Conservation (phyloP, 2,888 invertebrate species). For the Parascotia fuliginaria region DNA sequence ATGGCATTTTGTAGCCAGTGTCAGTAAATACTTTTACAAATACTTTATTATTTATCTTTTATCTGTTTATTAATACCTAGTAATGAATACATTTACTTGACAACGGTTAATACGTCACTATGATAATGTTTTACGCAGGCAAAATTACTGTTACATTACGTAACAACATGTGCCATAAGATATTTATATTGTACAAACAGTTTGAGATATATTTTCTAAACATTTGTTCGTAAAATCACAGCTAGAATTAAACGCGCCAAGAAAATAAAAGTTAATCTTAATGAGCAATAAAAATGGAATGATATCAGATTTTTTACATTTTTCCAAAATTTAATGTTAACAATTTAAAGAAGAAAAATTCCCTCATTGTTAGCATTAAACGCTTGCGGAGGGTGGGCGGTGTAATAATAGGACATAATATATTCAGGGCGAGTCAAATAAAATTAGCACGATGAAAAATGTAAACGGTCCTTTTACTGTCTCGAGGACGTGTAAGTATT, state of each 20-base stretch:
- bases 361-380: constrained; percentile 79
- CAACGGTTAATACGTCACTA: constrained; percentile 8
- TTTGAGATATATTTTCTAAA: constrained; percentile 19
- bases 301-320: constrained; percentile 75
- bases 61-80: constrained; percentile 13
- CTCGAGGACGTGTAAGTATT: constrained; percentile 79
- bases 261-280: constrained; percentile 66
- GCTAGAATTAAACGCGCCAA: constrained; percentile 54
- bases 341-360: constrained; percentile 74
- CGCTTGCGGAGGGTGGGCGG: constrained; percentile 68
- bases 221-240: constrained; percentile 44
- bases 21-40: constrained; percentile 4
- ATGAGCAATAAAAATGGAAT: constrained; percentile 74
- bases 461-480: constrained; percentile 81
- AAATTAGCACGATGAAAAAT: constrained; percentile 86
- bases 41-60: constrained; percentile 6
- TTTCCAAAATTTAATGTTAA: constrained; percentile 76
- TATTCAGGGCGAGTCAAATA: constrained; percentile 85
- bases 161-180: constrained; percentile 10
- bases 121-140: constrained; percentile 16
- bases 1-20: constrained; percentile 9
- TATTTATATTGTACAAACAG: constrained; percentile 13
- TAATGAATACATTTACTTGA: constrained; percentile 20
- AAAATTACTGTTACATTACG: constrained; percentile 9
- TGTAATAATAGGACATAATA: constrained; percentile 84